Evolutionary conservation across 2,113 vertebrate species (phyloP), one percentile per base, ranked within the genome.

Genomic region (Brachypteracias leptosomus): DNA sequence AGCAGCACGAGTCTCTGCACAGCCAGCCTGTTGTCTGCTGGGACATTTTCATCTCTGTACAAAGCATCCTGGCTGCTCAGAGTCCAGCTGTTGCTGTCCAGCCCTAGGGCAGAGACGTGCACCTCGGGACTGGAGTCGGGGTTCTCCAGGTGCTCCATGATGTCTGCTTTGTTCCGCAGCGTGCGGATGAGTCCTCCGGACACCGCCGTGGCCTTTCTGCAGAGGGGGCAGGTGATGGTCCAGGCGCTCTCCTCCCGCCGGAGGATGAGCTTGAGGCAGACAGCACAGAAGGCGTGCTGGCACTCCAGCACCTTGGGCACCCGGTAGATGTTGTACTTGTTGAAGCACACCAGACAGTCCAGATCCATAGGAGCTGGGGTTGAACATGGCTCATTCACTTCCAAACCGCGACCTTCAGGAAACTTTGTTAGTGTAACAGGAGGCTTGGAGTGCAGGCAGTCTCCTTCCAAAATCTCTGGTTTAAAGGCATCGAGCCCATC

Each of bases 291-390:
- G 72, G 91, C 0, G 0, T 98, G 98, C 55, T 97, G 97, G 90
- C 98, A 98, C 52, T 95, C 92, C 75, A 98, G 97, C 51, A 98
- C 68, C 92, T 98, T 98, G 47, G 98, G 98, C 1, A 81, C 68
- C 51, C 98, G 92, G 84, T 61, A 40, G 11, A 93, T 68, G 80
- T 79, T 90, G 84, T 98, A 98, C 70, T 94, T 97, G 82, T 98
- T 98, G 91, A 98, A 98, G 85, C 98, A 98, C 68, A 98, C 86
- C 10, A 98, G 95, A 74, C 98, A 98, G 66, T 98, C 98, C 92
- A 94, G 82, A 11, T 98, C 97, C 5, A 47, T 0, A 5, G 80
- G 33, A n/a, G 76, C 16, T 47, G 35, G 59, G 22, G 33, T 17
- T 5, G 88, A 47, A 62, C 38, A 7, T 24, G 33, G 46, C 20